These are phyloP conservation scores for Abramis brama DNA, from an alignment of 2,113 vertebrate genomes.

Conservation along the genomic window DNA sequence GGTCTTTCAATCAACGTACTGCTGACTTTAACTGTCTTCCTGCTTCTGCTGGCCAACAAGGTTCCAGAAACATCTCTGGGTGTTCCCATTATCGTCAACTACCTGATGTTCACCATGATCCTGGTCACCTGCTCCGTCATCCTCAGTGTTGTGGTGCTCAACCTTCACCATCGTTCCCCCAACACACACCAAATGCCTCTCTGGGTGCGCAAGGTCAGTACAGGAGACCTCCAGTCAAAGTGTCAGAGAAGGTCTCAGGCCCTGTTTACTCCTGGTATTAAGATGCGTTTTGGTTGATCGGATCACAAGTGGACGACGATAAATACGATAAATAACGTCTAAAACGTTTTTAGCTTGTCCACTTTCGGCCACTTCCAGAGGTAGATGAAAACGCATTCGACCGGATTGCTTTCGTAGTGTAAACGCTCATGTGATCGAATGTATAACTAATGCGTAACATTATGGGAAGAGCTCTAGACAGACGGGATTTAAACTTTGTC, in stretches of 20 bases:
- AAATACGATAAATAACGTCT: too few relatives aligned
- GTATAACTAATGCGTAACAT: too few relatives aligned
- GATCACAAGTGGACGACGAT: too few relatives aligned
- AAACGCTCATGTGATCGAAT: too few relatives aligned
- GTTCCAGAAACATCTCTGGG: conserved; percentile 88
- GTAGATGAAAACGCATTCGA: too few relatives aligned
- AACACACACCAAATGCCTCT: conserved; percentile 87
- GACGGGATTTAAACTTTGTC: too few relatives aligned
- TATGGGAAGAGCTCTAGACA: too few relatives aligned
- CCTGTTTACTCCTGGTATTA: too few relatives aligned
- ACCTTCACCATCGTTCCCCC: conserved; percentile 88
- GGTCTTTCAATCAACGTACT: conserved; percentile 90
- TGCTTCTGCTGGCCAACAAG: conserved; percentile 90
- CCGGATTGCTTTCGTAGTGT: too few relatives aligned
- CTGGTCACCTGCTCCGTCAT: conserved; percentile 91
- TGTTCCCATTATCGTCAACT: conserved; percentile 90
- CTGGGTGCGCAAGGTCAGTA: conserved; percentile 86
- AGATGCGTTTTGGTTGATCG: too few relatives aligned
- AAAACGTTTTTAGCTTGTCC: too few relatives aligned
- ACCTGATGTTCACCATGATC: conserved; percentile 92
- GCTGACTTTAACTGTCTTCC: conserved; percentile 89
- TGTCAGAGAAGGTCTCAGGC: background rate
- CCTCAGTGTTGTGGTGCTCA: conserved; percentile 89
- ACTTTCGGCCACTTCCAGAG: too few relatives aligned
- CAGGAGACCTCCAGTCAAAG: background rate